These are phyloP conservation scores for Eulemur coronatus DNA, from an alignment of 2,797 vertebrate species.

Conservation along the genomic window DNA sequence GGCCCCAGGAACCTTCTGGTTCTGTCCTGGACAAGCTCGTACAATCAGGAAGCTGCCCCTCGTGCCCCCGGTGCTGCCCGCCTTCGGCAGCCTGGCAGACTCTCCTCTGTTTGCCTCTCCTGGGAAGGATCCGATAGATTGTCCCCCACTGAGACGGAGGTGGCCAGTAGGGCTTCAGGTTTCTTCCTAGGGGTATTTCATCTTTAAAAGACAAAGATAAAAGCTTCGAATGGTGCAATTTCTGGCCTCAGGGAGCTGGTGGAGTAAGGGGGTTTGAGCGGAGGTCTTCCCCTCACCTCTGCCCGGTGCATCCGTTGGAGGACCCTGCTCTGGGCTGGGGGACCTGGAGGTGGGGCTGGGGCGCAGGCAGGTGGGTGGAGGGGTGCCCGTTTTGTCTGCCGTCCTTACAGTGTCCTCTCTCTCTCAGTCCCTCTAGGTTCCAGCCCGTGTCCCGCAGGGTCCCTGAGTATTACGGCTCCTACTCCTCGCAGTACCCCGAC, in stretches of 20 bases:
- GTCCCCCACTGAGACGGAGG: background rate
- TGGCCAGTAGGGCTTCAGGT: background rate
- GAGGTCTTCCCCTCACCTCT: background rate
- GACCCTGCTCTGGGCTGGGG: background rate
- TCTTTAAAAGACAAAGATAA: constrained; percentile 37
- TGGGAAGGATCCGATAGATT: background rate
- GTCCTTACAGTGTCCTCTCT: background rate
- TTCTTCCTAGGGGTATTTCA: background rate
- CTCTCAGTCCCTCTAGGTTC: constrained; percentile 89
- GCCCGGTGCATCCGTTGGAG: background rate
- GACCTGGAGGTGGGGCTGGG: background rate
- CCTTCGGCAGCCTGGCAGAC: background rate
- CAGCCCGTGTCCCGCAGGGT: constrained; percentile 87
- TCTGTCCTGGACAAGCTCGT: background rate
- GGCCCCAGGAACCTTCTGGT: background rate
- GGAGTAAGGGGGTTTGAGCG: background rate
- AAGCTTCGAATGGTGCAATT: background rate
- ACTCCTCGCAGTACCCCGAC: constrained; percentile 90
- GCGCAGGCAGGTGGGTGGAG: fast-evolving
- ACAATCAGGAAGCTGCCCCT: background rate
- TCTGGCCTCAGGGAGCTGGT: background rate
- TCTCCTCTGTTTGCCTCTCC: background rate
- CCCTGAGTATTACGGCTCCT: constrained; percentile 90
- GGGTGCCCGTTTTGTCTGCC: background rate
- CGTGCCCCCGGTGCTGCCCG: fast-evolving